Percentiles rank a stretch among this genome's conserved stretches.
These are phyloP conservation scores for Latrodectus hesperus DNA, from an alignment of 2,888 invertebrate species.

Conservation along the genomic window DNA sequence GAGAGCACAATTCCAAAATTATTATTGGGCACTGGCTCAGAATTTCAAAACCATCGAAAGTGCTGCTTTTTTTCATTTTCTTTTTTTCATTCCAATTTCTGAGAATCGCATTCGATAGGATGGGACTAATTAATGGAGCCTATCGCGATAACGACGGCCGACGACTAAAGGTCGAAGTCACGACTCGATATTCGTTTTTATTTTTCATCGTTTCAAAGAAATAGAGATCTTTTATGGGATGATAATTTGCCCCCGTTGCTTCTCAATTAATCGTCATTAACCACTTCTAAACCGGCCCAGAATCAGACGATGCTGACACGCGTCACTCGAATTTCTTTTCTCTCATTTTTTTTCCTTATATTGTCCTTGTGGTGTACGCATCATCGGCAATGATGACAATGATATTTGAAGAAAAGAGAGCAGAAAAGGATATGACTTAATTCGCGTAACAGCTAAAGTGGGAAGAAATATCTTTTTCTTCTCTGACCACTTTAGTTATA, in stretches of 20 bases:
- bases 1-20: too few relatives aligned
- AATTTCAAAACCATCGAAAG: too few relatives aligned
- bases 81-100: slow-evolving; percentile 44
- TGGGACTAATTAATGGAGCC: slow-evolving; percentile 43
- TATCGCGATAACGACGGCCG: slow-evolving; percentile 38
- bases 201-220: slow-evolving; percentile 8
- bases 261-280: slow-evolving; percentile 27
- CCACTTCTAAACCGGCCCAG: neutral
- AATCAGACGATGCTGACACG: slow-evolving; percentile 14
- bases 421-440: slow-evolving; percentile 1
- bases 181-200: neutral
- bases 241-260: slow-evolving; percentile 13
- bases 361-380: slow-evolving; percentile 19
- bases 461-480: too few relatives aligned
- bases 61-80: neutral
- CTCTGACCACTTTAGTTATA: too few relatives aligned
- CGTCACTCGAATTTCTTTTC: slow-evolving; percentile 8
- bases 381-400: slow-evolving; percentile 27
- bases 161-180: slow-evolving; percentile 46
- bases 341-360: slow-evolving; percentile 13
- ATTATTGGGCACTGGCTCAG: too few relatives aligned
- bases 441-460: neutral
- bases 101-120: slow-evolving; percentile 39
- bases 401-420: neutral
- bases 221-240: slow-evolving; percentile 23